phyloP scores from a whole-genome alignment of 2,113 vertebrate genomes.

The Ammodytes marinus region DNA sequence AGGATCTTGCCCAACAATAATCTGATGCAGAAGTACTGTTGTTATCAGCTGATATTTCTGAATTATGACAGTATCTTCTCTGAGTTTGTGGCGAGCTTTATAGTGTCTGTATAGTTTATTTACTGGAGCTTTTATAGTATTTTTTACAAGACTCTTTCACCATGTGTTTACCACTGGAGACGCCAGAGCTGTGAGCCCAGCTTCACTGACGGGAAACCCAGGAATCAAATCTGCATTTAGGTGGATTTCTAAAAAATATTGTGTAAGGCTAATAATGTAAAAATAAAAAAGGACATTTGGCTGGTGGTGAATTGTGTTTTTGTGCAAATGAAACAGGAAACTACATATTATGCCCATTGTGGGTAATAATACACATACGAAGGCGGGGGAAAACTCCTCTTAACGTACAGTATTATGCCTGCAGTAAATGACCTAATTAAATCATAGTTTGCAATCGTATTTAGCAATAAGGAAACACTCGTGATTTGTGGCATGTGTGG shows the following conservation, averaged over 20 bases:
- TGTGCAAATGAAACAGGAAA: not conserved
- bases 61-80: not conserved
- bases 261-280: not conserved
- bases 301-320: too few species aligned
- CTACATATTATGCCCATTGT: too few species aligned
- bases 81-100: conserved; percentile 12
- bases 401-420: too few species aligned
- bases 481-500: too few species aligned
- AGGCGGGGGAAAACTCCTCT: too few species aligned
- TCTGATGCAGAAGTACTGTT: not conserved
- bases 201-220: conserved; percentile 7
- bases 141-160: conserved; percentile 10
- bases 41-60: not conserved
- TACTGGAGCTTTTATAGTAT: conserved; percentile 22
- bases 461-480: too few species aligned
- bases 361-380: too few species aligned
- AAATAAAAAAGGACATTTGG: not conserved
- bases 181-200: not conserved
- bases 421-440: too few species aligned
- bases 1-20: not conserved
- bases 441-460: too few species aligned
- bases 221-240: not conserved
- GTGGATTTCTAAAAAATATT: not conserved
- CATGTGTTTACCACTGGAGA: conserved; percentile 31
- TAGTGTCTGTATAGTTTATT: conserved; percentile 6